Conservation (phyloP, 2,888 invertebrate species). For the Macroteleia sp. region DNA sequence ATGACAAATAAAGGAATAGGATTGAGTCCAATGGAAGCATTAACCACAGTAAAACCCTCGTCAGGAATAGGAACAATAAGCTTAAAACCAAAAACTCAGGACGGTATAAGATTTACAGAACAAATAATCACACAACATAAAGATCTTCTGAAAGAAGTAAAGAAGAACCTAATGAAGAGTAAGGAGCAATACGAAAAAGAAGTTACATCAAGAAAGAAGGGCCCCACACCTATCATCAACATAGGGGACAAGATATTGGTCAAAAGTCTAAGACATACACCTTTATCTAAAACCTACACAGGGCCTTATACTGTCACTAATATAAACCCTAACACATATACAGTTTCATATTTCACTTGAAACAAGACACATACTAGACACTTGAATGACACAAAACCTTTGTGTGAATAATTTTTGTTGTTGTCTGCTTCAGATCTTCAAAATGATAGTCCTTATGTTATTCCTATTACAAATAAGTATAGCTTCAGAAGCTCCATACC, state of each 20-base stretch:
- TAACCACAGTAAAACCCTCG: no score
- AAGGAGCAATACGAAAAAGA: no score
- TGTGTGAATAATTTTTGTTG: no score
- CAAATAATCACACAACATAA: neutral
- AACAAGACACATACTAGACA: neutral
- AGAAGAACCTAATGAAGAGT: no score
- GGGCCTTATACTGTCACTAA: neutral
- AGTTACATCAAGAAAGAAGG: constrained; percentile 1
- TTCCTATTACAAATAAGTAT: no score
- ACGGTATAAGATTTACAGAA: neutral
- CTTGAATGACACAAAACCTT: constrained; percentile 4
- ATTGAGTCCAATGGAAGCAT: no score
- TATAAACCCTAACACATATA: constrained; percentile 3
- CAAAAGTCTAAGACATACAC: neutral
- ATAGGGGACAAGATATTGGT: constrained; percentile 8
- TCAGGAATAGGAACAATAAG: no score
- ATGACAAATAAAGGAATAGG: neutral
- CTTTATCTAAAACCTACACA: constrained; percentile 3
- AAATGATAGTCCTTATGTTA: no score
- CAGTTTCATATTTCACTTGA: constrained; percentile 1
- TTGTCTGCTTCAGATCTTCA: no score
- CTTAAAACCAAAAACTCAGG: neutral
- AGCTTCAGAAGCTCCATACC: no score
- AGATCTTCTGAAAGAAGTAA: neutral
- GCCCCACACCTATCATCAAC: constrained; percentile 5